phyloP scores from a whole-genome alignment of 1,140 invertebrate genomes.

The Megathymus violae region DNA sequence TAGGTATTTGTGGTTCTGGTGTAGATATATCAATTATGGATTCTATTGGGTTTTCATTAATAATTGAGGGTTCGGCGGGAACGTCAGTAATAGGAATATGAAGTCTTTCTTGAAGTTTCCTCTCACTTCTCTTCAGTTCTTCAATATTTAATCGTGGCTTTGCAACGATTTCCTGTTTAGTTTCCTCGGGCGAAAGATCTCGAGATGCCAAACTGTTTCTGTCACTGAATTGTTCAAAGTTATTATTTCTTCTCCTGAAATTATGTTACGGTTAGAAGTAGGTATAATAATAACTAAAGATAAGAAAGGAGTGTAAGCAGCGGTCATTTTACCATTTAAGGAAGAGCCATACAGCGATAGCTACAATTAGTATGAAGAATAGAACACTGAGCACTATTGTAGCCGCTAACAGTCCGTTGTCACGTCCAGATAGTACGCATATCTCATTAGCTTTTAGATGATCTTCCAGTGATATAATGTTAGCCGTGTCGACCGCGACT shows the following conservation, averaged over 20 bases:
- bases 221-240: slow-evolving; percentile 68
- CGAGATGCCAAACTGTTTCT: slow-evolving; percentile 63
- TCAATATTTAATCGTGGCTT: slow-evolving; percentile 65
- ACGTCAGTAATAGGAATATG: slow-evolving; percentile 50
- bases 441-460: slow-evolving; percentile 61
- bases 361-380: slow-evolving; percentile 60
- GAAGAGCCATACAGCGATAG: slow-evolving; percentile 56
- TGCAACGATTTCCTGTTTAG: slow-evolving; percentile 47
- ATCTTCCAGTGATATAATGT: slow-evolving; percentile 65
- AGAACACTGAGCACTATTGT: slow-evolving; percentile 67
- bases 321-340: slow-evolving; percentile 62
- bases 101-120: slow-evolving; percentile 68
- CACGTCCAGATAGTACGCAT: slow-evolving; percentile 53
- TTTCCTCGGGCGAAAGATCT: slow-evolving; percentile 43
- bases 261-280: background rate
- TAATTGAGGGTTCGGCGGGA: slow-evolving; percentile 34
- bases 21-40: slow-evolving; percentile 43
- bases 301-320: slow-evolving; percentile 43
- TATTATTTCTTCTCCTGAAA: slow-evolving; percentile 56
- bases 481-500: slow-evolving; percentile 47
- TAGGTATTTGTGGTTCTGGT: slow-evolving; percentile 45
- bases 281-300: slow-evolving; percentile 9
- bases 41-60: slow-evolving; percentile 31
- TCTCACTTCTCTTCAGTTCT: slow-evolving; percentile 67
- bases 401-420: slow-evolving; percentile 61